Evolutionary conservation across 2,113 vertebrate species (phyloP).

Genomic region (Salvelinus alpinus): DNA sequence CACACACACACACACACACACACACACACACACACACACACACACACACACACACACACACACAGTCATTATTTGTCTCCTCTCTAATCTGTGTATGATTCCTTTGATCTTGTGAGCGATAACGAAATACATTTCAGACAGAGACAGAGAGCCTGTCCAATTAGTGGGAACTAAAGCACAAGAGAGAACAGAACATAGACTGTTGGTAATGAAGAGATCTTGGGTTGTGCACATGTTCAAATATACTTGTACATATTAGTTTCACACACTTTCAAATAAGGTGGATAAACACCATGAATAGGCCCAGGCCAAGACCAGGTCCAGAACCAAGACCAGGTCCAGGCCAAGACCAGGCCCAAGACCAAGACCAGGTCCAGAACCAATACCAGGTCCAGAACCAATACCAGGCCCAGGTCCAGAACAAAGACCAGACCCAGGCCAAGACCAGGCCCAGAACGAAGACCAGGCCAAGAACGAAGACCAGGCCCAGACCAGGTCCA

Average conservation of each 20-base stretch:
- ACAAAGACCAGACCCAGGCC: no score
- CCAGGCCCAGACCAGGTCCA: no score
- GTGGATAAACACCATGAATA: no score
- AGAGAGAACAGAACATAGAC: background rate
- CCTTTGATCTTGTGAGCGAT: conserved; percentile 62
- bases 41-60: conserved; percentile 3
- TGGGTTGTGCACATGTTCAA: conserved; percentile 51
- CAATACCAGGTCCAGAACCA: no score
- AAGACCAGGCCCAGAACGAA: no score
- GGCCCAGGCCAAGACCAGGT: no score
- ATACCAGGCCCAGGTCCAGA: no score
- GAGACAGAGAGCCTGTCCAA: conserved; percentile 47
- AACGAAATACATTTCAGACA: conserved; percentile 58
- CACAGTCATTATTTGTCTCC: conserved; percentile 26
- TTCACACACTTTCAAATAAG: background rate
- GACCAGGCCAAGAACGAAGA: no score
- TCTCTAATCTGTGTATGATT: conserved; percentile 56
- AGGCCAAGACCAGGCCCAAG: no score
- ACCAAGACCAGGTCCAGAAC: no score
- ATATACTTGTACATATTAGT: conserved; percentile 60
- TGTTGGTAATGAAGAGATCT: background rate
- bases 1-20: conserved; percentile 11
- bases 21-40: conserved; percentile 2
- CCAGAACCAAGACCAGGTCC: no score
- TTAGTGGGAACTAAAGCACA: conserved; percentile 50